A percentile compares a stretch with the other conserved stretches of the same genome.
Evolutionary conservation across 2,888 invertebrate genomes (phyloP).

Genomic region (Tridacna gigas): DNA sequence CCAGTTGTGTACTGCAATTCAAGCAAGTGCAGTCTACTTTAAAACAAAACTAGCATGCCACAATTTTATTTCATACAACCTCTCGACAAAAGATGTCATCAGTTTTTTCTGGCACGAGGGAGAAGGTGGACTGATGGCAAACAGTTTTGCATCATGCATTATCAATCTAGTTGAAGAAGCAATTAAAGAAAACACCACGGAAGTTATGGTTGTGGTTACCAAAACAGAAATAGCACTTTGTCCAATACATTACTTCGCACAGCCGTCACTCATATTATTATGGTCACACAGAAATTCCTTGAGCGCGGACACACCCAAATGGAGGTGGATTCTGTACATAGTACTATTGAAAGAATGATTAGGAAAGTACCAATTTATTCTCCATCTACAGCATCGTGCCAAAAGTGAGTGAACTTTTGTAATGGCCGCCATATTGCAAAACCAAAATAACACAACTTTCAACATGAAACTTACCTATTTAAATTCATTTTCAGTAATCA

Average conservation of each 20-base stretch:
- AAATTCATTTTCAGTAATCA: too few species aligned
- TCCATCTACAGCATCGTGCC: too few species aligned
- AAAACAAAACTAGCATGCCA: conserved; percentile 59
- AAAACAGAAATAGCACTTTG: conserved; percentile 46
- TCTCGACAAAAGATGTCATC: conserved; percentile 33
- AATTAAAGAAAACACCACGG: conserved; percentile 13
- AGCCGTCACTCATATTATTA: background rate
- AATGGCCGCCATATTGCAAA: too few species aligned
- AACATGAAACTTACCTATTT: too few species aligned
- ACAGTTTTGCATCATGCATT: conserved; percentile 25
- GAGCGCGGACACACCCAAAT: conserved; percentile 56
- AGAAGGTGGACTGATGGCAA: conserved; percentile 32
- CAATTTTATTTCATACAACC: conserved; percentile 52
- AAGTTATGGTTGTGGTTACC: conserved; percentile 57
- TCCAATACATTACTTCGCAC: conserved; percentile 39
- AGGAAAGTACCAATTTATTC: conserved; percentile 40
- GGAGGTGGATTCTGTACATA: conserved; percentile 60
- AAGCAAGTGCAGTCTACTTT: conserved; percentile 57
- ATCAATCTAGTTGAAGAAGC: background rate
- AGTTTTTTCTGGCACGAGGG: conserved; percentile 64
- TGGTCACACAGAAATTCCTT: conserved; percentile 38
- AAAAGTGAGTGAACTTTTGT: too few species aligned
- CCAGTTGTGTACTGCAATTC: conserved; percentile 41
- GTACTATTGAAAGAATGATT: conserved; percentile 52
- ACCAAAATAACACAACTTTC: too few species aligned